phyloP scores from a whole-genome alignment of 2,797 vertebrate genomes.

The Anomalospiza imberbis region DNA sequence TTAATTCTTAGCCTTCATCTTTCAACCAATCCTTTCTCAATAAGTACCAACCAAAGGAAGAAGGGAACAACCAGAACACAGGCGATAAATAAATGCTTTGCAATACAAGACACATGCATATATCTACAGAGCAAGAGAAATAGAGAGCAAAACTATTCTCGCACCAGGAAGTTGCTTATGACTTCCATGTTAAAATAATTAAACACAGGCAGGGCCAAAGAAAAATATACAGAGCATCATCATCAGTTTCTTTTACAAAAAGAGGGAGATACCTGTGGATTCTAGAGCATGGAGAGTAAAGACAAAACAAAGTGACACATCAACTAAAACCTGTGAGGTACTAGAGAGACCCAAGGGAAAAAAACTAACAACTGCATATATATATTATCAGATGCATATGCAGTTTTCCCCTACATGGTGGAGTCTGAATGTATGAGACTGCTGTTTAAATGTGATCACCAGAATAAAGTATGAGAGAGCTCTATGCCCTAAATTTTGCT shows the following conservation, averaged over 20 bases:
- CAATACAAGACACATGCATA: neutral
- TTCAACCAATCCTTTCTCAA: neutral
- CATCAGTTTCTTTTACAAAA: neutral
- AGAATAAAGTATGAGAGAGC: neutral
- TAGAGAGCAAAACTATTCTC: neutral
- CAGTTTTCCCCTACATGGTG: neutral
- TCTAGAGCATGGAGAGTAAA: neutral
- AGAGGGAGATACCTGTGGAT: neutral
- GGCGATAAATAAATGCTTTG: neutral
- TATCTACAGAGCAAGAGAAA: neutral
- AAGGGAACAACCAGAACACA: neutral
- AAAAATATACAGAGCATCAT: neutral
- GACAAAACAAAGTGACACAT: neutral
- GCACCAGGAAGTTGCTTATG: neutral
- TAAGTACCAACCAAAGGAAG: neutral
- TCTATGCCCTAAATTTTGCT: neutral
- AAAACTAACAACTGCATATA: neutral
- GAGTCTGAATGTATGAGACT: neutral
- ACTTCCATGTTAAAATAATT: neutral
- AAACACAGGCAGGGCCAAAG: neutral
- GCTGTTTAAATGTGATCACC: neutral
- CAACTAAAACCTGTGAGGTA: neutral
- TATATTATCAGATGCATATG: neutral
- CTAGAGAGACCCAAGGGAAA: neutral
- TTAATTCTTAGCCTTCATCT: neutral